phyloP scores from a whole-genome alignment of 37 sponge, comb jelly and placozoan species.

The Agelas oroides region DNA sequence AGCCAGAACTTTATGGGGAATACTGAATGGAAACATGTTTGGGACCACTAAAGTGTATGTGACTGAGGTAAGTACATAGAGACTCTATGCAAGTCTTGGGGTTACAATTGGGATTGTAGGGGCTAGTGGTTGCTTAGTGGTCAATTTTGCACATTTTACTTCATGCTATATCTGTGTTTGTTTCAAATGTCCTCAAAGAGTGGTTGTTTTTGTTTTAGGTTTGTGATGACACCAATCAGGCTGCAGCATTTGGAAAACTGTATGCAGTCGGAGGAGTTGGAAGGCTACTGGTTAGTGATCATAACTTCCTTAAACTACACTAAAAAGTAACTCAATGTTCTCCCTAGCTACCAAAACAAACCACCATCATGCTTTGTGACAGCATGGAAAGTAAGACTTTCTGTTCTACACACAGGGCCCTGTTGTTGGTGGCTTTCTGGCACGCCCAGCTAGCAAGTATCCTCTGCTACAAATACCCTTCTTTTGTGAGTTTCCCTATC shows the following conservation, averaged over 20 bases:
- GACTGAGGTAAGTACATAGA: constrained; percentile 69
- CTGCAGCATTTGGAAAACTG: constrained; percentile 74
- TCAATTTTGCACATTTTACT: too few species aligned
- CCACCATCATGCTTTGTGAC: too few species aligned
- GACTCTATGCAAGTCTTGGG: not conserved
- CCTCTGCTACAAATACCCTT: constrained; percentile 59
- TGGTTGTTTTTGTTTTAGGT: constrained; percentile 52
- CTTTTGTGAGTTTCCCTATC: constrained; percentile 87
- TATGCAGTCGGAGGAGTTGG: constrained; percentile 61
- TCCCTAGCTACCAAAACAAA: too few species aligned
- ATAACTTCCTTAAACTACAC: too few species aligned
- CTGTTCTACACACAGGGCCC: constrained; percentile 73
- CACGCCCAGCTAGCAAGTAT: constrained; percentile 88
- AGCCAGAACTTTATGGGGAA: constrained; percentile 78
- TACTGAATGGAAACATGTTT: constrained; percentile 75
- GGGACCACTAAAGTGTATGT: constrained; percentile 86
- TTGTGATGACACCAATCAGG: constrained; percentile 92
- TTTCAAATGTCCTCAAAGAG: too few species aligned
- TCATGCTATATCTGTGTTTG: too few species aligned
- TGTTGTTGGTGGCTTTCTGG: constrained; percentile 82
- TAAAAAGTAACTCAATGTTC: too few species aligned
- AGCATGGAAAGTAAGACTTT: too few species aligned
- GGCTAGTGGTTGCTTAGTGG: too few species aligned
- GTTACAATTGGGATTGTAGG: too few species aligned
- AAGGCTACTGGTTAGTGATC: constrained; percentile 76